Percentiles rank a stretch among this genome's conserved stretches.
These are phyloP conservation scores for Fragum sueziense DNA, from an alignment of 2,888 invertebrate genomes.

Conservation along the genomic window DNA sequence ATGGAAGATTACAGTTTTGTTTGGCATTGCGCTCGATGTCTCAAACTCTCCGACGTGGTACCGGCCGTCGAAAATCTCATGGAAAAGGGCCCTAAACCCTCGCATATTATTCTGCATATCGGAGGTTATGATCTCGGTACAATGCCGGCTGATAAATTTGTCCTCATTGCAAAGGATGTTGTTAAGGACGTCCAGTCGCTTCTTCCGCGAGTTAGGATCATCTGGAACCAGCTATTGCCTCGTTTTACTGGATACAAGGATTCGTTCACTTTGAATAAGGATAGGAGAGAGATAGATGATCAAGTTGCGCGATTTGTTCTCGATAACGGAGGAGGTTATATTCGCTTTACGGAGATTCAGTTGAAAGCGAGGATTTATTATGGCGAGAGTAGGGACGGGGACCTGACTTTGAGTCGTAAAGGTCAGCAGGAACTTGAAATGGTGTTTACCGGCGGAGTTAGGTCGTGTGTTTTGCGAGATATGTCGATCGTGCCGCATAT, in stretches of 20 bases:
- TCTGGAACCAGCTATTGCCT: constrained; percentile 52
- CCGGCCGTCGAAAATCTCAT: neutral
- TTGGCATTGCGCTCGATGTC: constrained; percentile 21
- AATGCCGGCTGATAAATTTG: neutral
- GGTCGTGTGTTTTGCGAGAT: constrained; percentile 34
- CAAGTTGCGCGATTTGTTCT: constrained; percentile 34
- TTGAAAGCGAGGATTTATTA: constrained; percentile 21
- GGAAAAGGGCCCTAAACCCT: neutral
- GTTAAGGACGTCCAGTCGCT: constrained; percentile 19
- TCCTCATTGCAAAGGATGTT: constrained; percentile 17
- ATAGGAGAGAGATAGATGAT: constrained; percentile 35
- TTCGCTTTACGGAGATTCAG: constrained; percentile 33
- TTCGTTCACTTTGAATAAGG: constrained; percentile 17
- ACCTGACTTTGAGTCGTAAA: constrained; percentile 24
- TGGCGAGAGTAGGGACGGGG: constrained; percentile 23
- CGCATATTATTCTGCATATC: constrained; percentile 46
- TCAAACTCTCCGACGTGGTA: constrained; percentile 17
- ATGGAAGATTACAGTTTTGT: constrained; percentile 10
- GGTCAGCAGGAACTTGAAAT: constrained; percentile 19
- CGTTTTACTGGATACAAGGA: constrained; percentile 19
- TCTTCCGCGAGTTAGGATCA: constrained; percentile 28
- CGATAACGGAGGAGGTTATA: constrained; percentile 37
- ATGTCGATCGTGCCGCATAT: constrained; percentile 45
- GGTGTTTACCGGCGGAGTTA: constrained; percentile 26
- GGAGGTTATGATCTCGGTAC: constrained; percentile 48